Conservation (phyloP, 2,888 invertebrate species). For the Suillia variegata region DNA sequence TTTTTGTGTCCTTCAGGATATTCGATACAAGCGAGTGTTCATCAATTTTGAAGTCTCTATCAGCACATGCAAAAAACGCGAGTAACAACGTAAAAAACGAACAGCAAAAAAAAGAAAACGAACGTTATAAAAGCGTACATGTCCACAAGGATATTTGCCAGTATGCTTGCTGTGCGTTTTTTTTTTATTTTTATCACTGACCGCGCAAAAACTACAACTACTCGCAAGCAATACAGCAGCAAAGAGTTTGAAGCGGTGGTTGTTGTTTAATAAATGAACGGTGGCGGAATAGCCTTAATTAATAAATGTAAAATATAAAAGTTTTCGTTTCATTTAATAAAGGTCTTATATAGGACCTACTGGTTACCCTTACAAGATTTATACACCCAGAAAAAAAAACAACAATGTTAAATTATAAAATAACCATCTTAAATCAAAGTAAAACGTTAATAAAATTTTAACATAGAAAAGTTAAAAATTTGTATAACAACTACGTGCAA, state of each 20-base stretch:
- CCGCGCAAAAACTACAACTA: slow-evolving; percentile 9
- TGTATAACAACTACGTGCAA: too few species aligned
- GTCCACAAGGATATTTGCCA: slow-evolving; percentile 27
- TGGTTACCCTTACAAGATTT: too few species aligned
- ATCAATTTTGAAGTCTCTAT: slow-evolving; percentile 35
- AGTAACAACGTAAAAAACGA: not conserved
- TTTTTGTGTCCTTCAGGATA: slow-evolving; percentile 9
- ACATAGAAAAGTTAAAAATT: too few species aligned
- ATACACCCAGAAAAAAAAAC: too few species aligned
- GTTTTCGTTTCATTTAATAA: too few species aligned
- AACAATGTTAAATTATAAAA: too few species aligned
- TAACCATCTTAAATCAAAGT: too few species aligned
- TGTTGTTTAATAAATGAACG: not conserved
- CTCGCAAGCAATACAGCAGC: not conserved
- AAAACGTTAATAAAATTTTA: too few species aligned
- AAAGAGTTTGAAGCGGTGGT: not conserved
- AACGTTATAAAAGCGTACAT: not conserved
- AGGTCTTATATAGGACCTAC: too few species aligned
- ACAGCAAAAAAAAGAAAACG: slow-evolving; percentile 7
- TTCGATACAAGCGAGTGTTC: slow-evolving; percentile 29
- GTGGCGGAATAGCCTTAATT: too few species aligned
- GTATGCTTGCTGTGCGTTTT: slow-evolving; percentile 19
- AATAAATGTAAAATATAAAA: too few species aligned
- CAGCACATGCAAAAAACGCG: slow-evolving; percentile 14
- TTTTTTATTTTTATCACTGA: slow-evolving; percentile 9